phyloP scores from a whole-genome alignment of 2,113 vertebrate species.

The Eublepharis macularius region DNA sequence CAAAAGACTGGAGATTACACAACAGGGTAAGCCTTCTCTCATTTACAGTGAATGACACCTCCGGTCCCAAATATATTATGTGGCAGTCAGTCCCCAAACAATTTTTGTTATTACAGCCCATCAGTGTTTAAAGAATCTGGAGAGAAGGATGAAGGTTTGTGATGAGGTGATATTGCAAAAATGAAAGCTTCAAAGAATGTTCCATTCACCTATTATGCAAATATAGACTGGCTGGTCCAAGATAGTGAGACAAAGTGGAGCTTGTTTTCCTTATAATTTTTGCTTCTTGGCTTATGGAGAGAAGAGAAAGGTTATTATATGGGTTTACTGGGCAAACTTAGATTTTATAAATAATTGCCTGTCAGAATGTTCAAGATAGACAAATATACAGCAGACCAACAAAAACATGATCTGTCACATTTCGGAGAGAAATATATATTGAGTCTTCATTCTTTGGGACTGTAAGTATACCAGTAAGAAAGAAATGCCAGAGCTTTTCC shows the following conservation, averaged over 20 bases:
- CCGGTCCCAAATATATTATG: no score
- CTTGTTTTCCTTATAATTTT: slow-evolving; percentile 74
- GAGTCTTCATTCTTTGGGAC: slow-evolving; percentile 80
- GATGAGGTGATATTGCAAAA: slow-evolving; percentile 7
- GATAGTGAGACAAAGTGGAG: slow-evolving; percentile 71
- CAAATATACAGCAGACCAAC: slow-evolving; percentile 83
- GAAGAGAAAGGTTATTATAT: slow-evolving; percentile 80
- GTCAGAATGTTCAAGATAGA: slow-evolving; percentile 83
- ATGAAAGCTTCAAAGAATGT: slow-evolving; percentile 40
- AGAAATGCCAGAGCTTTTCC: slow-evolving; percentile 71
- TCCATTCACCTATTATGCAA: slow-evolving; percentile 63
- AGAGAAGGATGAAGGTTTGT: neutral
- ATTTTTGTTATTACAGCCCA: neutral
- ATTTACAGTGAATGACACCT: slow-evolving; percentile 18
- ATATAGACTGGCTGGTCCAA: slow-evolving; percentile 54
- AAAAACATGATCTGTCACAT: slow-evolving; percentile 83
- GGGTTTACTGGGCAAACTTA: slow-evolving; percentile 78
- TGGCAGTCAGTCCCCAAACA: no score
- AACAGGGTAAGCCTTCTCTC: slow-evolving; percentile 9
- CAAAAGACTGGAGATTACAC: neutral
- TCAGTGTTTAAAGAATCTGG: neutral
- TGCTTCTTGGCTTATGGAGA: slow-evolving; percentile 66
- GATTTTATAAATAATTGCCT: slow-evolving; percentile 88
- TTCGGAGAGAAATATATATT: slow-evolving; percentile 79
- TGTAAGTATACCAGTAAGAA: slow-evolving; percentile 75